Percentiles rank a stretch among this genome's conserved stretches.
These are phyloP conservation scores for Temnothorax nylanderi DNA, from an alignment of 1,140 invertebrate genomes.

Conservation along the genomic window DNA sequence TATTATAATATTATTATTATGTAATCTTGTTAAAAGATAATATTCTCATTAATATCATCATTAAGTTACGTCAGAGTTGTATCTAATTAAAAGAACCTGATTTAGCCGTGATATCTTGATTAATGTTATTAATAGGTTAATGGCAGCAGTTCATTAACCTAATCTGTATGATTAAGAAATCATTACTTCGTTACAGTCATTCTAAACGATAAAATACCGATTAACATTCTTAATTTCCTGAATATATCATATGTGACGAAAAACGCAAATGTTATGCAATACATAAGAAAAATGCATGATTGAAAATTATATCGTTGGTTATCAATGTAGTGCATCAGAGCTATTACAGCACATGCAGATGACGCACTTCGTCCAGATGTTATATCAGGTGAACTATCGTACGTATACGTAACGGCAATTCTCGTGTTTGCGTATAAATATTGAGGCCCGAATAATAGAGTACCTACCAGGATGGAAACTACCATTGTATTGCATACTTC, in stretches of 20 bases:
- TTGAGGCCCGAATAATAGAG: slow-evolving; percentile 19
- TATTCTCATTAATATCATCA: neutral
- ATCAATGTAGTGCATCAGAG: slow-evolving; percentile 26
- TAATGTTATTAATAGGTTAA: neutral
- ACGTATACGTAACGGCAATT: slow-evolving; percentile 18
- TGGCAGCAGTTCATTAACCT: neutral
- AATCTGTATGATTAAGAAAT: neutral
- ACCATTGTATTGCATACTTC: slow-evolving; percentile 7
- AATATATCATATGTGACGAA: neutral
- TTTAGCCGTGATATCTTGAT: neutral
- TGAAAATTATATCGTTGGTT: slow-evolving; percentile 11
- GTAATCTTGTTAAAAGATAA: neutral
- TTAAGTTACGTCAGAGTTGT: neutral
- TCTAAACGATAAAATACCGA: neutral
- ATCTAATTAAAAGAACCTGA: slow-evolving; percentile 9
- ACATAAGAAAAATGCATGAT: neutral
- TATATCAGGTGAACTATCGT: slow-evolving; percentile 18
- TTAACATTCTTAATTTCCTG: neutral
- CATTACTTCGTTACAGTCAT: neutral
- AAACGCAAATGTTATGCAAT: neutral
- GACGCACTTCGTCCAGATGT: slow-evolving; percentile 40
- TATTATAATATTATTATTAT: neutral
- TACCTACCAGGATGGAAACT: slow-evolving; percentile 1
- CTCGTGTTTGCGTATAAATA: slow-evolving; percentile 36
- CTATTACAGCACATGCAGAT: neutral